A percentile compares a stretch with the other conserved stretches of the same genome.
These are phyloP conservation scores for Latheticus oryzae DNA, from an alignment of 2,888 invertebrate species.

Conservation along the genomic window DNA sequence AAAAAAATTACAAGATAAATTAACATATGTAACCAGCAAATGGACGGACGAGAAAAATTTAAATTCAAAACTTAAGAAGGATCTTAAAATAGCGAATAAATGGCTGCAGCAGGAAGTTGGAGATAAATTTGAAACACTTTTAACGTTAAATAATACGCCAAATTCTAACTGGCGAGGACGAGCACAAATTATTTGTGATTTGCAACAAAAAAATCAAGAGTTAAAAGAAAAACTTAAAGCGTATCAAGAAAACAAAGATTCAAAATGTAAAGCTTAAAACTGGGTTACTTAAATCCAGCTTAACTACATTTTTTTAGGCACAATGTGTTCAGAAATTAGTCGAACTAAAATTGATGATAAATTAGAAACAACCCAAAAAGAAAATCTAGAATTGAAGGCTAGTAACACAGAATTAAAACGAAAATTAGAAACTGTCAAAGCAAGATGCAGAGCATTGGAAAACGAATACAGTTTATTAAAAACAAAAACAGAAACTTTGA, in stretches of 20 bases:
- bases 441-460: constrained; percentile 77
- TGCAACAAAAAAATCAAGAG: constrained; percentile 77
- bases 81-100: constrained; percentile 78
- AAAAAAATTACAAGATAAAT: constrained; percentile 73
- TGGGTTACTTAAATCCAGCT: no score
- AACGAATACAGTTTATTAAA: constrained; percentile 72
- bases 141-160: constrained; percentile 68
- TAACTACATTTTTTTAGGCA: neutral
- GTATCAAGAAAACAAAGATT: constrained; percentile 49
- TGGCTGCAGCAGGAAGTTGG: constrained; percentile 82
- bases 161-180: constrained; percentile 80
- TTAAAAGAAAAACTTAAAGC: constrained; percentile 72
- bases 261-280: no score
- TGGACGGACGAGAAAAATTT: constrained; percentile 77
- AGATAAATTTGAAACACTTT: constrained; percentile 75
- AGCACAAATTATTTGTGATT: constrained; percentile 77
- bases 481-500: constrained; percentile 71
- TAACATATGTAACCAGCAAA: constrained; percentile 71
- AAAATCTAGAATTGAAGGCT: constrained; percentile 69
- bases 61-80: constrained; percentile 76
- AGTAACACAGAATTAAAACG: constrained; percentile 72
- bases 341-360: constrained; percentile 48
- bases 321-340: neutral
- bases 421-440: constrained; percentile 75
- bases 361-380: constrained; percentile 71